These are phyloP conservation scores for Drosophila littoralis DNA, from an alignment of 1,140 invertebrate species.

Conservation along the genomic window DNA sequence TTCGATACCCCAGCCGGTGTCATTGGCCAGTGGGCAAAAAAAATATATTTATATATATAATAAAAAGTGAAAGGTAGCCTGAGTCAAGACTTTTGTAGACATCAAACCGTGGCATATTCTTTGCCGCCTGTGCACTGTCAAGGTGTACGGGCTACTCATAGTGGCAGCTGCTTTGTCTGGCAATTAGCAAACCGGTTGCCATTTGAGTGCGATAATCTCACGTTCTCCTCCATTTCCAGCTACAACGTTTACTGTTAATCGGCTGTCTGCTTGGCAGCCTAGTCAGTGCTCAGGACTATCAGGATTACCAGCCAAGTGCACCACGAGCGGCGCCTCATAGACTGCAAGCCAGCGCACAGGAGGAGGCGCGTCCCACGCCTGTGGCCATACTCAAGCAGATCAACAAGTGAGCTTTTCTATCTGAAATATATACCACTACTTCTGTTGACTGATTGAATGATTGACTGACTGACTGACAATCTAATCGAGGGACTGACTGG, in stretches of 20 bases:
- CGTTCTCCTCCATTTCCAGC: conserved; percentile 38
- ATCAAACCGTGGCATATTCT: conserved; percentile 58
- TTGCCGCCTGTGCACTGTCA: conserved; percentile 59
- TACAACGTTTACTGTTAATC: conserved; percentile 64
- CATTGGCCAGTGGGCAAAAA: conserved; percentile 61
- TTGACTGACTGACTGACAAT: background rate
- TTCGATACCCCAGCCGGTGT: conserved; percentile 39
- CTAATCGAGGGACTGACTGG: background rate
- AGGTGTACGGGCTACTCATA: conserved; percentile 50
- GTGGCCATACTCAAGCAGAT: conserved; percentile 94
- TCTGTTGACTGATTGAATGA: background rate
- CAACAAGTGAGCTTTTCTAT: conserved; percentile 86
- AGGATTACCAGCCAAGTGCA: conserved; percentile 86
- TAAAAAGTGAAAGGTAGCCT: conserved; percentile 75
- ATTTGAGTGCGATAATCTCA: conserved; percentile 9
- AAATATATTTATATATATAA: background rate
- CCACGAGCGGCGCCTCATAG: conserved; percentile 85
- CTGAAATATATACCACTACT: background rate
- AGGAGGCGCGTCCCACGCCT: conserved; percentile 86
- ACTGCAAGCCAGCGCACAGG: conserved; percentile 83
- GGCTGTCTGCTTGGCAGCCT: conserved; percentile 59
- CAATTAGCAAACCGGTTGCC: conserved; percentile 68
- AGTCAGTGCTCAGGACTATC: conserved; percentile 86
- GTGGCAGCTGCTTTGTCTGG: conserved; percentile 2
- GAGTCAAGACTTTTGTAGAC: conserved; percentile 55